phyloP scores from a whole-genome alignment of 1,140 invertebrate species.

The Drosophila navojoa region DNA sequence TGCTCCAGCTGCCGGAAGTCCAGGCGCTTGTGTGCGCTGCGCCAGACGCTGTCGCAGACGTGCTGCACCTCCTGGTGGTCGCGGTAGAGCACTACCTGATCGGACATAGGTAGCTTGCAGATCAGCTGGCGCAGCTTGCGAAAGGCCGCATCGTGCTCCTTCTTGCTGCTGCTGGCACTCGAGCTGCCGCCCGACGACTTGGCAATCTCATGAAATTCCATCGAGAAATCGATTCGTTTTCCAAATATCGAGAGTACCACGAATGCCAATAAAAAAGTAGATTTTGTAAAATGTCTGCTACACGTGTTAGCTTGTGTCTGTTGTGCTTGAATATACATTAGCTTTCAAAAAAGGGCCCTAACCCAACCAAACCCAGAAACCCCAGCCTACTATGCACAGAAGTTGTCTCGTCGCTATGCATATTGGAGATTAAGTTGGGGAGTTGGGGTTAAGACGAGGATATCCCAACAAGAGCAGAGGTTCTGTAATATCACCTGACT shows the following conservation, averaged over 20 bases:
- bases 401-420: no score
- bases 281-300: conserved; percentile 18
- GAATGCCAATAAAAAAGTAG: conserved; percentile 3
- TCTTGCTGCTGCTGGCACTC: not conserved
- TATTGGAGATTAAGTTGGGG: no score
- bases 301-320: conserved; percentile 13
- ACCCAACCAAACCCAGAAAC: not conserved
- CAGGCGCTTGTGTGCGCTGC: conserved; percentile 10
- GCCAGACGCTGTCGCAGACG: conserved; percentile 39
- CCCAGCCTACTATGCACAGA: not conserved
- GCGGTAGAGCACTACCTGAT: conserved; percentile 38
- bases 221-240: not conserved
- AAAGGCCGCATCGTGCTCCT: not conserved
- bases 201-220: not conserved
- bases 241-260: not conserved
- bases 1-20: conserved; percentile 37
- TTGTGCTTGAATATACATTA: conserved; percentile 1
- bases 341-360: not conserved
- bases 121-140: conserved; percentile 6
- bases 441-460: no score
- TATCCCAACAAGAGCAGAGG: no score
- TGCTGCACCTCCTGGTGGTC: conserved; percentile 5
- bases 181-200: not conserved
- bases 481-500: no score
- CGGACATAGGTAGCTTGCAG: conserved; percentile 21